Base-by-base conservation (phyloP, 92 coral and sea anemone species). In the Anthopleura xanthogrammica region DNA sequence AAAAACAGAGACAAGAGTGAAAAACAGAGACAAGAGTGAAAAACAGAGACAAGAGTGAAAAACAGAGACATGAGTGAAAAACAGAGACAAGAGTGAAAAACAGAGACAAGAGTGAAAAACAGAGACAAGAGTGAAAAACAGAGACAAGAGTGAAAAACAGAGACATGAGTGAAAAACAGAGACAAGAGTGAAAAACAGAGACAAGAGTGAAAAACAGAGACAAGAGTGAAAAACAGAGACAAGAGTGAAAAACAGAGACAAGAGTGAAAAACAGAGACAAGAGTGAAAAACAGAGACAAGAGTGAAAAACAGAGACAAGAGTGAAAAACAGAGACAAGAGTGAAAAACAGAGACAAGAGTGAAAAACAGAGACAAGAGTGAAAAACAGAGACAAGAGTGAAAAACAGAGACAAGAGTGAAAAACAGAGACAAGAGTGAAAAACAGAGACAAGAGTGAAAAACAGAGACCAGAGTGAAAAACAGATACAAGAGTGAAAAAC, bases 391-490 rank as follows among this genome's bases (percentile, higher is more conserved):
- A 60, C 1, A n/a, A n/a, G n/a, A n/a, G n/a, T n/a, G n/a, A 85
- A 86, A 60, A n/a, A 1, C 55, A 41, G 56, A n/a, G 77, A 62
- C 4, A 13, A 13, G 16, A 76, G 12, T 43, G 50, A 46, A 29
- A 29, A 29, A 29, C 36, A 43, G 16, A 16, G 16, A 48, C 42
- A 41, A 52, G 0, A 23, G 13, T 70, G 54, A 72, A 52, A 20
- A 73, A 12, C 52, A 39, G 54, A 17, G 75, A 60, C 1, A n/a
- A n/a, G n/a, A n/a, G n/a, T n/a, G n/a, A 85, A 86, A 60, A n/a
- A 1, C 55, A 41, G 56, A n/a, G 77, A 62, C 4, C 2, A 13
- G 16, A 76, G 12, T 43, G 50, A 46, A 29, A 29, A 29, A 29
- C 36, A 43, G 16, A 16, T 3, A 48, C 42, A 41, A 52, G 0